Evolutionary conservation across 2,888 invertebrate genomes (phyloP).

Genomic region (Macrostomum cliftonense): DNA sequence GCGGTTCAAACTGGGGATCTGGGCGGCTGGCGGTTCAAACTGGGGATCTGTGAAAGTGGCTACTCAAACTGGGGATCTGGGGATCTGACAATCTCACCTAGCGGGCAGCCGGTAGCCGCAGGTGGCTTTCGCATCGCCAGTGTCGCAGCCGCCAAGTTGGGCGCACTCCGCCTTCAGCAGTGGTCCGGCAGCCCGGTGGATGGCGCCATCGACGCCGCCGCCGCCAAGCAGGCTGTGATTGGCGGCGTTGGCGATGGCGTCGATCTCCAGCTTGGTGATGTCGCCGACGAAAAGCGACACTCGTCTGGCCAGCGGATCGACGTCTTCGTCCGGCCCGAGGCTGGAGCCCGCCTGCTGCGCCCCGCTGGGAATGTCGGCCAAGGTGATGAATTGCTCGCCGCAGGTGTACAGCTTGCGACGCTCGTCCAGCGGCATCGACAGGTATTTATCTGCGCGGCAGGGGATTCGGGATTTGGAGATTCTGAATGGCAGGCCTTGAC

Average conservation of each 20-base stretch:
- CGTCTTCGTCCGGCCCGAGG: slow-evolving; percentile 19
- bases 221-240: slow-evolving; percentile 56
- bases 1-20: too few relatives aligned
- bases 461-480: slow-evolving; percentile 1
- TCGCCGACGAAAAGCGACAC: slow-evolving; percentile 47
- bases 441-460: slow-evolving; percentile 18
- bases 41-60: too few relatives aligned
- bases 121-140: slow-evolving; percentile 66
- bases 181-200: slow-evolving; percentile 60
- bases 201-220: slow-evolving; percentile 76
- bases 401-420: slow-evolving; percentile 28
- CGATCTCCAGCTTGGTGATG: slow-evolving; percentile 62
- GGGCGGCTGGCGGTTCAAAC: too few relatives aligned
- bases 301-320: slow-evolving; percentile 22
- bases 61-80: too few relatives aligned
- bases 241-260: slow-evolving; percentile 75
- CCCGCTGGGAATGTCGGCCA: slow-evolving; percentile 24
- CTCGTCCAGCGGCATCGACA: slow-evolving; percentile 23
- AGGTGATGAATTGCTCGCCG: slow-evolving; percentile 17
- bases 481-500: too few relatives aligned
- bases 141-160: slow-evolving; percentile 51
- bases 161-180: slow-evolving; percentile 50
- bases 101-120: slow-evolving; percentile 56
- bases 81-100: slow-evolving; percentile 42
- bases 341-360: slow-evolving; percentile 17